Base-by-base conservation (phyloP, 2,888 invertebrate species). In the Euzophera pinguis region DNA sequence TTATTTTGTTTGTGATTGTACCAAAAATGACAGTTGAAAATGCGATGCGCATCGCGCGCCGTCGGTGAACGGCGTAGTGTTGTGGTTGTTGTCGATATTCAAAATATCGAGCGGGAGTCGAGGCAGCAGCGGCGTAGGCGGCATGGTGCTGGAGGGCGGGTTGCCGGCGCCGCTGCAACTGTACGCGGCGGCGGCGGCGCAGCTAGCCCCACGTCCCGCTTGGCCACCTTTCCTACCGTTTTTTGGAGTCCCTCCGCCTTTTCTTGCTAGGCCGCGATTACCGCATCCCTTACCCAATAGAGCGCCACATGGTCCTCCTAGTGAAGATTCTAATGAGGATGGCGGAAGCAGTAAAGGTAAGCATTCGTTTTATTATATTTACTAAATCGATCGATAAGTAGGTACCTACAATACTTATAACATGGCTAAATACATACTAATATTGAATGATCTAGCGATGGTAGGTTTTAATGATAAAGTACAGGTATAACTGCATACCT, bases 81-180 rank as follows among this genome's bases (percentile, higher is more conserved):
- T 69, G 69, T 68, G 69, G 61, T 65, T 60, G 61, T 66, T 62
- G 69, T 73, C 75, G 75, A 65, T 67, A 67, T 71, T 53, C 81
- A 82, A 80, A 73, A 84, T 84, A 83, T 78, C 84, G 74, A 73
- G 74, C 56, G 75, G 69, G 54, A 63, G 71, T 59, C 58, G 71
- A 49, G 60, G 60, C 62, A 61, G 71, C 63, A 67, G 69, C 69
- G 73, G 69, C 70, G 45, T 32, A n/a, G 68, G 77, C 73, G 76
- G 81, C 68, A 93, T 93, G 93, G 93, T 93, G 85, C 83, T 93
- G 76, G 94, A 93, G 75, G 91, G 85, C 80, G 93, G 93, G 66
- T 81, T 94, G 84, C 94, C 94, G 85, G 92, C 93, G 78, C 93
- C 93, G 72, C 84, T 94, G 80, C 93, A 94, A 74, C 84, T 94